A percentile compares a stretch with the other conserved stretches of the same genome.
Conservation (phyloP, 2,113 vertebrate species). For the Prunella himalayana region DNA sequence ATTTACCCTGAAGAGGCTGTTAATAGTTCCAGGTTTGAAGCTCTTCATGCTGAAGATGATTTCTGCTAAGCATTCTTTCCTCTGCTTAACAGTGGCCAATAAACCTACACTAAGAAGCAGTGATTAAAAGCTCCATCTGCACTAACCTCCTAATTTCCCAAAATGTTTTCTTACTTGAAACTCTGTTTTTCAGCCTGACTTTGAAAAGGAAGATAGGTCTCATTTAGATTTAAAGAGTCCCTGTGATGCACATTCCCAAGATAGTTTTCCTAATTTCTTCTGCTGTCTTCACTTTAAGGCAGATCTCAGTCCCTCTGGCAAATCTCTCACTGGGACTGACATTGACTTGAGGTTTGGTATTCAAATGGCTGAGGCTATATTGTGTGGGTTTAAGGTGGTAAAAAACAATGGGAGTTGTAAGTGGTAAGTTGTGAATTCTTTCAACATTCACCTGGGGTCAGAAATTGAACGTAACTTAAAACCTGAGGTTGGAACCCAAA, state of each 20-base stretch:
- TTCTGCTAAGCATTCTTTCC: neutral
- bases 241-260: conserved; percentile 6
- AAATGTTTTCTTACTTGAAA: conserved; percentile 14
- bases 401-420: neutral
- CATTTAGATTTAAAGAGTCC: neutral
- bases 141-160: conserved; percentile 16
- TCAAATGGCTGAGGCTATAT: neutral
- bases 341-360: neutral
- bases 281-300: conserved; percentile 14
- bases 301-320: neutral
- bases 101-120: neutral
- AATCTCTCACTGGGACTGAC: neutral
- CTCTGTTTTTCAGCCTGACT: neutral
- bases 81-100: neutral
- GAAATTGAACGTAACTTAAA: neutral
- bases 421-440: neutral
- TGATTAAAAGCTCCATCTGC: neutral
- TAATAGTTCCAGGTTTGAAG: neutral
- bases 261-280: conserved; percentile 38
- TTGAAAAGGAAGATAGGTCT: neutral
- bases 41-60: neutral
- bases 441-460: neutral
- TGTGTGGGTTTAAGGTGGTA: neutral
- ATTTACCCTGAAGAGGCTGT: neutral
- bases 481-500: neutral